Base-by-base conservation (phyloP, 1,140 invertebrate genomes). In the Drosophila tani region DNA sequence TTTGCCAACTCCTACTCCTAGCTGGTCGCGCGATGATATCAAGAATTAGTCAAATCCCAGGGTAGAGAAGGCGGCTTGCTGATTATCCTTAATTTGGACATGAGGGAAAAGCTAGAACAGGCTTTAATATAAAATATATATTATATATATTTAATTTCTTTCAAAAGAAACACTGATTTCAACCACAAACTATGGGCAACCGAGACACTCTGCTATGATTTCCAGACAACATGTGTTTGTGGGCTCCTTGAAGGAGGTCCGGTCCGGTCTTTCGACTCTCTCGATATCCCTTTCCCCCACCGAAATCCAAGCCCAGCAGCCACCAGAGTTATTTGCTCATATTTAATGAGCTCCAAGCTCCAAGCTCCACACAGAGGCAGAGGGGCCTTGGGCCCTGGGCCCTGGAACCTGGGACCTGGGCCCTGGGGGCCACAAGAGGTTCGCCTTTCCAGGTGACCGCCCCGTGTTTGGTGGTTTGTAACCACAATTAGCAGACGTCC, bases 311-410 rank as follows among this genome's bases (percentile, higher is more conserved):
- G 40, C 35, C 53, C 32, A 12, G 35, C 53, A 24, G 53, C 35
- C 35, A 56, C 35, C 38, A 56, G 53, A 56, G 53, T 56, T 56
- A 56, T 56, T 56, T 56, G 53, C 53, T 56, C 53, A 56, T 56
- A 56, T 56, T 56, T 56, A 56, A 56, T 56, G 53, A 56, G 51
- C 51, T 38, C 19, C 21, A 49, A 29, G 27, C 5, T 29, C 27
- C 21, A 24, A 24, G 21, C 21, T 29, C 6, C 14, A n/a, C n/a
- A 12, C 32, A 32, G 32, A 11, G 24, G 15, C n/a, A 3, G n/a
- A 35, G 32, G 11, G 9, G 2, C 32, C 32, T 9, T 35, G 32
- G 7, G 29, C 29, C 5, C 5, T 29, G 29, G n/a, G n/a, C n/a
- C n/a, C n/a, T n/a, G n/a, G n/a, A n/a, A n/a, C n/a, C n/a, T n/a